phyloP scores from a whole-genome alignment of 2,888 invertebrate genomes.

The Sylvicola cinctus region DNA sequence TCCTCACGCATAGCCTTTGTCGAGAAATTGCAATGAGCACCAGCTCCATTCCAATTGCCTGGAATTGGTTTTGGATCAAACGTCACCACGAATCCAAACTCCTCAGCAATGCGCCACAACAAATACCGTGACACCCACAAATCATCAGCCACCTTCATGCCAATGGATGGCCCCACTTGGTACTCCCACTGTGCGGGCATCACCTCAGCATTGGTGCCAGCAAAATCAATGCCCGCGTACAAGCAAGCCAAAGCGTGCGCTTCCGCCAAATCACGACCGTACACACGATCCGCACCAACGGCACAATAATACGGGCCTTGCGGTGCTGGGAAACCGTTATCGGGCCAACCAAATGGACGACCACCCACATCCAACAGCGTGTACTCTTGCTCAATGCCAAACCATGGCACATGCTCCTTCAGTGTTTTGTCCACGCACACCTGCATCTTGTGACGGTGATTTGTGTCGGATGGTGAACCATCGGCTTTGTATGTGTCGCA shows the following conservation, averaged over 20 bases:
- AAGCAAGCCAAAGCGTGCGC: constrained; percentile 48
- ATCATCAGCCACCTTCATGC: constrained; percentile 37
- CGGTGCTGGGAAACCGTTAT: constrained; percentile 43
- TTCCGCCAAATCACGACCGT: constrained; percentile 63
- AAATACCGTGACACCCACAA: constrained; percentile 38
- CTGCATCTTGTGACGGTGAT: constrained; percentile 28
- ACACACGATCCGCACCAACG: constrained; percentile 55
- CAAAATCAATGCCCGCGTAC: constrained; percentile 55
- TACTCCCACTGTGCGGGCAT: constrained; percentile 60
- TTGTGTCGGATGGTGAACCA: constrained; percentile 24
- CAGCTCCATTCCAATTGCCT: constrained; percentile 81
- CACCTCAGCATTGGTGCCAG: constrained; percentile 67
- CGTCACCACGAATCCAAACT: constrained; percentile 33
- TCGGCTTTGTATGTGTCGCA: constrained; percentile 54
- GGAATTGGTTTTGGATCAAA: constrained; percentile 42
- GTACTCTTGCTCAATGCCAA: constrained; percentile 51
- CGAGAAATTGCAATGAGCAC: constrained; percentile 82
- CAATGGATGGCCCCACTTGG: constrained; percentile 40
- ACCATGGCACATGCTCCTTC: constrained; percentile 43
- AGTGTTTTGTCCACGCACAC: constrained; percentile 32
- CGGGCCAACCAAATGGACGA: constrained; percentile 55
- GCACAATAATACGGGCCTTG: constrained; percentile 71
- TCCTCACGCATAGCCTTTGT: constrained; percentile 63
- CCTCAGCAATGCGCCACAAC: constrained; percentile 35
- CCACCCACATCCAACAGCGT: constrained; percentile 32